Conservation (phyloP, 1,140 invertebrate species). For the Capitella teleta region DNA sequence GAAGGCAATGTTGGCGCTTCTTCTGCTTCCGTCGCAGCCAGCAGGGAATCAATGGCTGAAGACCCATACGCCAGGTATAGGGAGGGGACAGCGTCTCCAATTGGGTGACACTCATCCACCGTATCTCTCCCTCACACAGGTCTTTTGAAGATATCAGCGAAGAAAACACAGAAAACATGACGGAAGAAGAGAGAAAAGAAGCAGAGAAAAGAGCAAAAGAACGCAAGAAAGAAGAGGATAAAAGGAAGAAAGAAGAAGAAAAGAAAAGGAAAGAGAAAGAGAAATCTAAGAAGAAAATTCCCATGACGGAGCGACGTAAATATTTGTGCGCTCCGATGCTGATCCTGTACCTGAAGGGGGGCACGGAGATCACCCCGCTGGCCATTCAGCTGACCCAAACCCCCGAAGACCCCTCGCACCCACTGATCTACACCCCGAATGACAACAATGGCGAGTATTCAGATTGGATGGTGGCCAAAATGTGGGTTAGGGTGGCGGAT, state of each 20-base stretch:
- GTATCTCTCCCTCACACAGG: too few species aligned
- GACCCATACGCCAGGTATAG: too few species aligned
- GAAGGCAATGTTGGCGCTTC: too few species aligned
- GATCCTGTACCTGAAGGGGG: not conserved
- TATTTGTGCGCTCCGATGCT: conserved; percentile 4
- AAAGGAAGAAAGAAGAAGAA: not conserved
- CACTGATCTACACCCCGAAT: not conserved
- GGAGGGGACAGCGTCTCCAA: too few species aligned
- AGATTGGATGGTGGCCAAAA: conserved; percentile 8
- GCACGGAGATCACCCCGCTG: not conserved
- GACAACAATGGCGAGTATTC: conserved; percentile 5
- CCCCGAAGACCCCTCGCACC: not conserved
- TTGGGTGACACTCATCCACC: too few species aligned
- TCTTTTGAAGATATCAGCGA: too few species aligned
- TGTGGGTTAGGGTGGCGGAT: conserved; percentile 6
- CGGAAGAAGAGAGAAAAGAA: not conserved
- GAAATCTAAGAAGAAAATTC: not conserved
- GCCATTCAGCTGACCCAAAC: conserved; percentile 4
- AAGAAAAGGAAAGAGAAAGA: not conserved
- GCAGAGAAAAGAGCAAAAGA: not conserved
- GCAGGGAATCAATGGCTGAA: too few species aligned
- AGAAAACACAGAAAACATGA: not conserved
- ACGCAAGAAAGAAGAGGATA: too few species aligned
- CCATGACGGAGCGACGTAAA: not conserved
- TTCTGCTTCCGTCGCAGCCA: too few species aligned